phyloP scores from a whole-genome alignment of 2,888 invertebrate species.

The Branchipolynoe longqiensis region DNA sequence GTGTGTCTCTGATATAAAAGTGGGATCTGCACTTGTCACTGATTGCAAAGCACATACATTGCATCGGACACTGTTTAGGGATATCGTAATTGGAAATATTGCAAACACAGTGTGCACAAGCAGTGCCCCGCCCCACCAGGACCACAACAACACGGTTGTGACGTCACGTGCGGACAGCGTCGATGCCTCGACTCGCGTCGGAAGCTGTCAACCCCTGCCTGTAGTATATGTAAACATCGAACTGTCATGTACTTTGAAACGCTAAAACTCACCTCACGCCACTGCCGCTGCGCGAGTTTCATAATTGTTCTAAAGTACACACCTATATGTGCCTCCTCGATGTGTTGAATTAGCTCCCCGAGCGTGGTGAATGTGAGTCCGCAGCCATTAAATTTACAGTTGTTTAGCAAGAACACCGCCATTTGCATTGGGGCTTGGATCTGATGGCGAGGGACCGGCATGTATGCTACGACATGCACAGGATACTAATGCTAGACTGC shows the following conservation, averaged over 20 bases:
- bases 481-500: neutral
- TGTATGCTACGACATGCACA: constrained; percentile 11
- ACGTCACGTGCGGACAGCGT: constrained; percentile 14
- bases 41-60: no score
- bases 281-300: neutral
- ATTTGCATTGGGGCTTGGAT: constrained; percentile 82
- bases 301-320: constrained; percentile 75
- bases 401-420: constrained; percentile 95
- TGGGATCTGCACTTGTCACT: no score
- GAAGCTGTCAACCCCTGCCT: constrained; percentile 31
- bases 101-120: neutral
- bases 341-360: constrained; percentile 91
- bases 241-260: constrained; percentile 42
- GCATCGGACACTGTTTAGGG: neutral
- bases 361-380: constrained; percentile 91
- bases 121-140: constrained; percentile 26
- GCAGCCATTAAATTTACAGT: constrained; percentile 93
- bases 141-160: constrained; percentile 6
- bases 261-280: neutral
- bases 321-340: constrained; percentile 94
- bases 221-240: constrained; percentile 53
- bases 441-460: constrained; percentile 22
- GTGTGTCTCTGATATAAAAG: no score
- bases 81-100: neutral
- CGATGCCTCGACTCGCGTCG: neutral